Percentiles rank a stretch among this genome's conserved stretches.
These are phyloP conservation scores for Dicyrtomina minuta DNA, from an alignment of 2,888 invertebrate genomes.

Conservation along the genomic window DNA sequence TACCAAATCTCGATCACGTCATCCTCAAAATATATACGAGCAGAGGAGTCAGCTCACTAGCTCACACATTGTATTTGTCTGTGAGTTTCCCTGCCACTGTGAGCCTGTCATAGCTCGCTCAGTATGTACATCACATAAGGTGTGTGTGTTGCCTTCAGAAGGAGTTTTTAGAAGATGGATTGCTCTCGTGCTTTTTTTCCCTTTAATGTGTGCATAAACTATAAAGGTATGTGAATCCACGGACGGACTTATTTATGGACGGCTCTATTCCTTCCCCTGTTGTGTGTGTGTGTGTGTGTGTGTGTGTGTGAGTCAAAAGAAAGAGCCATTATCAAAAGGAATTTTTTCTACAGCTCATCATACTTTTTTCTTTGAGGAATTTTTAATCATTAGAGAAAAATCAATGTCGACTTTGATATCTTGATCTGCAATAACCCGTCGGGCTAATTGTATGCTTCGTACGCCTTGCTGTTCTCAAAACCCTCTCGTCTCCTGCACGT, in stretches of 20 bases:
- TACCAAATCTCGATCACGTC: conserved; percentile 37
- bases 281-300: neutral
- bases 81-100: neutral
- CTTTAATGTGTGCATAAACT: conserved; percentile 28
- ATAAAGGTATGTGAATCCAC: conserved; percentile 14
- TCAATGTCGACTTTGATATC: conserved; percentile 52
- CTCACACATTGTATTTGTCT: neutral
- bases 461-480: conserved; percentile 22
- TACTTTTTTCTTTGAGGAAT: conserved; percentile 38
- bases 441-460: conserved; percentile 46
- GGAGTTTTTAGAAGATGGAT: conserved; percentile 45
- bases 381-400: conserved; percentile 51
- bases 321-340: conserved; percentile 37
- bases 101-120: neutral
- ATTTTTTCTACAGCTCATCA: conserved; percentile 20
- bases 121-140: neutral
- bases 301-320: conserved; percentile 14
- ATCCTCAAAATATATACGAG: conserved; percentile 8
- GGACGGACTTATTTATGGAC: conserved; percentile 11
- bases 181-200: conserved; percentile 42
- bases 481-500: conserved; percentile 25
- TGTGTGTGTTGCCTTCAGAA: conserved; percentile 8
- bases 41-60: too few relatives aligned
- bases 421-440: conserved; percentile 51
- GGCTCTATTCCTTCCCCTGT: conserved; percentile 25